A percentile compares a stretch with the other conserved stretches of the same genome.
These are phyloP conservation scores for Actenoides lindsayi DNA, from an alignment of 2,113 vertebrate genomes.

Conservation along the genomic window DNA sequence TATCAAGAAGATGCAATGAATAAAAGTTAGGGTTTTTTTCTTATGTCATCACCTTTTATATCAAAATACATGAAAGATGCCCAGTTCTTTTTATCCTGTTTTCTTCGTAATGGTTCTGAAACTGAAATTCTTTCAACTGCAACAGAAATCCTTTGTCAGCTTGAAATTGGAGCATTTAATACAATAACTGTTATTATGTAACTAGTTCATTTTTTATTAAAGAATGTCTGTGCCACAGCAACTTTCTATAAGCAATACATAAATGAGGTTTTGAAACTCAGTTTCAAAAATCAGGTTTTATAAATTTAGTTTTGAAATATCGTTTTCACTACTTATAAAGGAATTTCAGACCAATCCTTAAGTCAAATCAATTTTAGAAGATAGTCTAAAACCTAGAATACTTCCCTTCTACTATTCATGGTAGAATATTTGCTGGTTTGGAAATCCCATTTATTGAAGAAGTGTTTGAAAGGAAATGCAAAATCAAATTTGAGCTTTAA, in stretches of 20 bases:
- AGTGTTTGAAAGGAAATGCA: not conserved
- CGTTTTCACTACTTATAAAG: not conserved
- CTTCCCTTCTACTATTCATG: not conserved
- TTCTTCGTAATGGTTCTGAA: not conserved
- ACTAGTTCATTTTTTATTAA: not conserved
- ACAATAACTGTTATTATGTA: not conserved
- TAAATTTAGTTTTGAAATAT: not conserved
- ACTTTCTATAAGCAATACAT: not conserved
- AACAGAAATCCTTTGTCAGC: conserved; percentile 30
- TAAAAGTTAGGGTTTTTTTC: not conserved
- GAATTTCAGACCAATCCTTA: not conserved
- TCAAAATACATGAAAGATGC: not conserved
- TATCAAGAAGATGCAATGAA: not conserved
- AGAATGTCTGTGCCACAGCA: not conserved
- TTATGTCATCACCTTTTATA: not conserved
- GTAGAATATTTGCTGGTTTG: not conserved
- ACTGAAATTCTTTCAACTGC: not conserved
- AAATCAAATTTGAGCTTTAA: not conserved
- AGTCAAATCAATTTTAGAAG: not conserved
- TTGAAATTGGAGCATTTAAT: not conserved
- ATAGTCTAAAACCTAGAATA: not conserved
- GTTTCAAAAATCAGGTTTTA: not conserved
- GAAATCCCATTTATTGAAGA: not conserved
- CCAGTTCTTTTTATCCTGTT: not conserved
- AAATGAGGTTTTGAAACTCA: not conserved